Base-by-base conservation (phyloP, 2,888 invertebrate genomes). In the Gerris lacustris region DNA sequence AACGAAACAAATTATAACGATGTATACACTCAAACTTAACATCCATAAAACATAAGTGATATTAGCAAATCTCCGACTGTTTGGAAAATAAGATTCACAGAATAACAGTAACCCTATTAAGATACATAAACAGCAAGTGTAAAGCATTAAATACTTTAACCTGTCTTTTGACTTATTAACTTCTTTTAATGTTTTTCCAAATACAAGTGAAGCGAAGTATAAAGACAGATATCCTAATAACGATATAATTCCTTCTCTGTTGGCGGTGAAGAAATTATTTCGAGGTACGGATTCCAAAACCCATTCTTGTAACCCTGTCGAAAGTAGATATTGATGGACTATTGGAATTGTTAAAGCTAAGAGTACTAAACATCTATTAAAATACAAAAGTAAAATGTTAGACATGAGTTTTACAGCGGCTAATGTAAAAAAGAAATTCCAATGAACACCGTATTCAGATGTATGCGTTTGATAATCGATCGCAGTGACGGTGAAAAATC, bases 381-480 rank as follows among this genome's bases (percentile, higher is more conserved):
- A 79, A 9, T 85, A 79, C 68, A 81, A 83, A 67, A 89, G 80
- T 64, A 90, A 77, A 7, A 87, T 74, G 0, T 87, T 86, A 63
- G 89, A 88, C 31, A 90, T 78, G 1, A 93, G 79, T 81, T 92
- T 94, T 18, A 94, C 88, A 63, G 88, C 81, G 5, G 92, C 94
- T 71, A 99, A 82, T 0, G 96, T 97, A 75, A 96, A 88, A 80
- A 98, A 99, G 80, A 99, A 99, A 81, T 99, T 99, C 93, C 97
- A 96, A 80, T 99, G 97, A 0, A 89, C 85, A 0, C 99, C 99
- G 83, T 99, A 99, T 80, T 99, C 99, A 0, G 90, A 87, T 0
- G 91, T 86, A 80, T 94, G 92, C 77, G 91, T 90, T 71, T 92
- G 91, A 80, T 99, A 98, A 75, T 90, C 86, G 2, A 89, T 81